Percentiles rank a stretch among this genome's conserved stretches.
Evolutionary conservation across 2,888 invertebrate species (phyloP).

Genomic region (Pyralis farinalis): DNA sequence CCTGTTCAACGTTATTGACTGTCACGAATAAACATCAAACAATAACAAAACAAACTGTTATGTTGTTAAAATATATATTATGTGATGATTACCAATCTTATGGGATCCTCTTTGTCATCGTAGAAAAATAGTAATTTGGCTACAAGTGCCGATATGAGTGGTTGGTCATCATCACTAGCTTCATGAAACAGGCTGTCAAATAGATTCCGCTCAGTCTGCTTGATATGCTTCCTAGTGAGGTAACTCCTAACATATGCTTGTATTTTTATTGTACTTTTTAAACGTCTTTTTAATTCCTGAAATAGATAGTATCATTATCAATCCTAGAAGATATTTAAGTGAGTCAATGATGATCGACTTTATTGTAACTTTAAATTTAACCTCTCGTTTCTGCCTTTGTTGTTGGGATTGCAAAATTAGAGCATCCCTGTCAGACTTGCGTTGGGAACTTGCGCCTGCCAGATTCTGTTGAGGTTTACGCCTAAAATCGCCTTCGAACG

Average conservation of each 20-base stretch:
- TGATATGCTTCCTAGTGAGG: constrained; percentile 84
- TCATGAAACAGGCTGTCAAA: constrained; percentile 84
- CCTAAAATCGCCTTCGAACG: constrained; percentile 95
- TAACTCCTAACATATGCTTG: constrained; percentile 91
- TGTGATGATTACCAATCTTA: constrained; percentile 73
- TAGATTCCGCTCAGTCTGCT: constrained; percentile 83
- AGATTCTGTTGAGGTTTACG: constrained; percentile 94
- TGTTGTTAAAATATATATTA: background rate
- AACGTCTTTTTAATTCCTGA: constrained; percentile 85
- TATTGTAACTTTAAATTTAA: constrained; percentile 35
- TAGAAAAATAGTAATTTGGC: constrained; percentile 90
- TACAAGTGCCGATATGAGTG: constrained; percentile 79
- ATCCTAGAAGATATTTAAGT: no score
- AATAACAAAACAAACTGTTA: no score
- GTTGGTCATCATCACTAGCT: constrained; percentile 63
- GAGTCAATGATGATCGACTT: constrained; percentile 30
- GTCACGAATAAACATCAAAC: no score
- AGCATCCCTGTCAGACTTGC: constrained; percentile 84
- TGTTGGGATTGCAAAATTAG: constrained; percentile 90
- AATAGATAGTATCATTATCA: no score
- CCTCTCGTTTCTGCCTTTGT: constrained; percentile 94
- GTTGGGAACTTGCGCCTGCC: constrained; percentile 90
- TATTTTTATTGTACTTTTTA: constrained; percentile 89
- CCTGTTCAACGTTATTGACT: no score
- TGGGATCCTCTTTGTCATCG: constrained; percentile 81